Evolutionary conservation across 2,113 vertebrate species (phyloP), one percentile per base, ranked within the genome.

Genomic region (Dolichallabes microphthalmus): DNA sequence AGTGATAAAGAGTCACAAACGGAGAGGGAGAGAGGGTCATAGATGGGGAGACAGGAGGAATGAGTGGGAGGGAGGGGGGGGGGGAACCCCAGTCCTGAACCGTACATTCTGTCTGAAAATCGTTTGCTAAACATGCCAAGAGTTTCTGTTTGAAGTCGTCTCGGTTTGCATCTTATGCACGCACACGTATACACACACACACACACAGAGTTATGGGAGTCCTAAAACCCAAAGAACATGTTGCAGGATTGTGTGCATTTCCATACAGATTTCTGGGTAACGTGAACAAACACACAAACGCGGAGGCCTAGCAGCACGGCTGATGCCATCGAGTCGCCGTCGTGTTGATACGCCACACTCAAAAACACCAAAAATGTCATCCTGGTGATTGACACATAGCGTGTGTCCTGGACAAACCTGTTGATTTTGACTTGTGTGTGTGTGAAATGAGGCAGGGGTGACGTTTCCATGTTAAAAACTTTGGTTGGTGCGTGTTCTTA

Each of bases 101-200:
- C 71, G 32, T 86, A 71, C 61, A 68, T 86, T 87, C 83, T 75
- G 79, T 87, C 69, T 87, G 84, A 81, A 85, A 86, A 84, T 81
- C 83, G 80, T 85, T 88, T 86, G 60, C 30, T 87, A 80, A 83
- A 89, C 86, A 85, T 73, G 82, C 86, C 85, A 87, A 85, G 77
- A 60, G 45, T 82, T 84, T 88, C 82, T 85, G 58, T 90, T 90
- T 89, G 82, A 89, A 90, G 82, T 86, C 82, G 84, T 87, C 87
- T 82, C 83, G 55, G 82, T 86, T 82, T 89, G 87, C 87, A 87
- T 87, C 86, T 80, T 84, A 77, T 85, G 60, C 84, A 88, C 68
- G 77, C 85, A 81, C 68, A 9, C 57, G 45, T 84, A 20, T 35
- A 76, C 35, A 84, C 71, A 74, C 32, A 83, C 83, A 84, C 83